These are phyloP conservation scores for Enhydra lutris DNA, from an alignment of 2,113 vertebrate species.

Conservation along the genomic window DNA sequence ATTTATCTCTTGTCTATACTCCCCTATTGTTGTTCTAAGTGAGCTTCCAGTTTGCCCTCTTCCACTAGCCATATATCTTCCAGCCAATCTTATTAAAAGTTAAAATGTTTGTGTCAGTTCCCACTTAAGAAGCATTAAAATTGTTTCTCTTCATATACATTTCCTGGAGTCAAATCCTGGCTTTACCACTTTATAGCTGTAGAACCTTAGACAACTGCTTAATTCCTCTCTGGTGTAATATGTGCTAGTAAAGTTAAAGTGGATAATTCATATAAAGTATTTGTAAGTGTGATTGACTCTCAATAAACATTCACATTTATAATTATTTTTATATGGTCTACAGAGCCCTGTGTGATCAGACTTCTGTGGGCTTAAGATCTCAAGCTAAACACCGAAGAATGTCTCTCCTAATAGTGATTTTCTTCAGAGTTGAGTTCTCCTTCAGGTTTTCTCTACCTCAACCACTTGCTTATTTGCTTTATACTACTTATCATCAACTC, in stretches of 20 bases:
- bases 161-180: not conserved
- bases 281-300: not conserved
- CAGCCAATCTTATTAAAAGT: not conserved
- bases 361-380: not conserved
- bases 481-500: not conserved
- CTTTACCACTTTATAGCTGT: not conserved
- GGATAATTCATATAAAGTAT: not conserved
- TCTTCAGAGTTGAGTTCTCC: not conserved
- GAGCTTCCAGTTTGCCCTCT: not conserved
- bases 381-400: not conserved
- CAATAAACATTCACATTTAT: not conserved
- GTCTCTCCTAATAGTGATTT: not conserved
- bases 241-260: not conserved
- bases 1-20: not conserved
- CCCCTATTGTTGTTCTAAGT: not conserved
- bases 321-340: not conserved
- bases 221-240: not conserved
- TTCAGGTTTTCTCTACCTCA: not conserved
- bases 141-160: not conserved
- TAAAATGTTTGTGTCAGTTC: not conserved
- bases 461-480: not conserved
- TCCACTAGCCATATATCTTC: not conserved
- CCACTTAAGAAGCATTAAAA: not conserved
- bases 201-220: not conserved
- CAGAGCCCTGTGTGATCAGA: not conserved